A percentile compares a stretch with the other conserved stretches of the same genome.
Conservation (phyloP, 2,888 invertebrate genomes). For the Tryphoninae sp. region DNA sequence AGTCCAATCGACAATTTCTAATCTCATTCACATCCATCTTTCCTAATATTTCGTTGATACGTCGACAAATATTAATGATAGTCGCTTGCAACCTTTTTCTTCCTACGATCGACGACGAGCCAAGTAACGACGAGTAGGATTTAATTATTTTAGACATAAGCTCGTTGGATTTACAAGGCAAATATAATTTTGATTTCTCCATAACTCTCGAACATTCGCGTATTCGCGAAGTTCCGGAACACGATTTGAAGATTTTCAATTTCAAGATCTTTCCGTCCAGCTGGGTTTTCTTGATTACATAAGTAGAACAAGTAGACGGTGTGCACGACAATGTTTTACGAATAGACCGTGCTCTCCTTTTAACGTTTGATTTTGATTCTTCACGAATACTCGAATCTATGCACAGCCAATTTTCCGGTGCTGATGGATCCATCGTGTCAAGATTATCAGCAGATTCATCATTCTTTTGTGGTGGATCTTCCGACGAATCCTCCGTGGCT, state of each 20-base stretch:
- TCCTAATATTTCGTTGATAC: constrained; percentile 60
- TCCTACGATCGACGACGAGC: constrained; percentile 9
- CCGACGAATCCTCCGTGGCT: constrained; percentile 9
- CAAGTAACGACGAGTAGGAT: not conserved
- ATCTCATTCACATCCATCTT: constrained; percentile 61
- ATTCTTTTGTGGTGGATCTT: not conserved
- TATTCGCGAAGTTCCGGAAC: not conserved
- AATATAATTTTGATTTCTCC: constrained; percentile 53
- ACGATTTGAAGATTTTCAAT: constrained; percentile 26
- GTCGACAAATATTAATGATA: constrained; percentile 57
- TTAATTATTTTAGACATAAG: constrained; percentile 8
- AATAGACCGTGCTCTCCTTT: constrained; percentile 30
- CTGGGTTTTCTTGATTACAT: constrained; percentile 32
- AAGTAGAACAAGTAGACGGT: constrained; percentile 42
- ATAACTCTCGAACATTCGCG: not conserved
- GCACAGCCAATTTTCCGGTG: constrained; percentile 22
- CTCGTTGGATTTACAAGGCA: constrained; percentile 67
- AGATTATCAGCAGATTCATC: not conserved
- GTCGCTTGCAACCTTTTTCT: constrained; percentile 52
- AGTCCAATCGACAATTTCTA: constrained; percentile 61
- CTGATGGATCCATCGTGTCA: not conserved
- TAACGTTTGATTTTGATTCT: constrained; percentile 20
- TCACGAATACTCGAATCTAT: constrained; percentile 16
- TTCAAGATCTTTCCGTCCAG: constrained; percentile 54
- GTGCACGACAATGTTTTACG: constrained; percentile 30